phyloP scores from a whole-genome alignment of 2,888 invertebrate species.

The Gymnoscelis rufifasciata region DNA sequence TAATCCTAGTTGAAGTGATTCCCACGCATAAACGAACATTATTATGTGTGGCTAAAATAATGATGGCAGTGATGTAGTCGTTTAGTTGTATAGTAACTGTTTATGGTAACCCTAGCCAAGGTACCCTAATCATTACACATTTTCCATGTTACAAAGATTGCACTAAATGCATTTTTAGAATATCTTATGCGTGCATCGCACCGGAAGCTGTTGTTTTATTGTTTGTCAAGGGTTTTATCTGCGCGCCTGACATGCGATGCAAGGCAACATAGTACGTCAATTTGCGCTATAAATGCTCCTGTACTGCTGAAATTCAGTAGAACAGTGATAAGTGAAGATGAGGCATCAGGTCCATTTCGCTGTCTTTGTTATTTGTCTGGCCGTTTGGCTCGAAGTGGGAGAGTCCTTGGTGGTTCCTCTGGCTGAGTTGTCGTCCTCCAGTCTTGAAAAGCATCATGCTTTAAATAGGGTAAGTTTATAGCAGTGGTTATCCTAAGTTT shows the following conservation, averaged over 20 bases:
- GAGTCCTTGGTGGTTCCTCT: constrained; percentile 32
- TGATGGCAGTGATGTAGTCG: too few species aligned
- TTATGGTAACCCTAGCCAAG: neutral
- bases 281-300: constrained; percentile 44
- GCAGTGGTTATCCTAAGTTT: neutral
- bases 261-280: constrained; percentile 1
- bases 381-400: constrained; percentile 30
- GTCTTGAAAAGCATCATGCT: constrained; percentile 27
- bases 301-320: constrained; percentile 28
- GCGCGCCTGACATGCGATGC: constrained; percentile 43
- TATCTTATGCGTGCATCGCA: constrained; percentile 53
- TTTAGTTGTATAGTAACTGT: too few species aligned
- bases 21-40: too few species aligned
- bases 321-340: constrained; percentile 54
- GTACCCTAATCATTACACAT: neutral
- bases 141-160: constrained; percentile 2
- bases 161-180: constrained; percentile 45
- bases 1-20: too few species aligned
- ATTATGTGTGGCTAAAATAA: too few species aligned
- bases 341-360: constrained; percentile 48
- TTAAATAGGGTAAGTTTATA: constrained; percentile 44
- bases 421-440: constrained; percentile 16
- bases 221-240: constrained; percentile 56
- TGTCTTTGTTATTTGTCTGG: constrained; percentile 43
- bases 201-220: constrained; percentile 65